Evolutionary conservation across 2,113 vertebrate species (phyloP).

Genomic region (Xiphophorus maculatus): DNA sequence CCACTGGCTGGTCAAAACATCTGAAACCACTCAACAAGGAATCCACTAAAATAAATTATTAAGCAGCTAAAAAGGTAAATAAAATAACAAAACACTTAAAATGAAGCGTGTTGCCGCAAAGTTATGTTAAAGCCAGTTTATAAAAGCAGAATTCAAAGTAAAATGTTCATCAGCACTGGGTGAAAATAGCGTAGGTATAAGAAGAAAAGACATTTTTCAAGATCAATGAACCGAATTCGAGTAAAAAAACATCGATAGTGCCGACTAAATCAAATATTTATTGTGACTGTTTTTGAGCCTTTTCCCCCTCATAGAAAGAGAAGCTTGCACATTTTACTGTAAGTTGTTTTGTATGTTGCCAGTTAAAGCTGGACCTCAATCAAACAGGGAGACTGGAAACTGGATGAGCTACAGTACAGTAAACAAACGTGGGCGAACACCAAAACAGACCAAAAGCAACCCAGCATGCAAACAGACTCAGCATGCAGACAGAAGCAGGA

Average conservation of each 20-base stretch:
- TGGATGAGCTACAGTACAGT: constrained; percentile 41
- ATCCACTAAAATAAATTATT: background rate
- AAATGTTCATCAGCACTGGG: background rate
- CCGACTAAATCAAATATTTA: constrained; percentile 3
- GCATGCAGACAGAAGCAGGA: constrained; percentile 52
- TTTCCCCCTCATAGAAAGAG: background rate
- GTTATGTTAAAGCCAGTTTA: background rate
- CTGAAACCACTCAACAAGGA: background rate
- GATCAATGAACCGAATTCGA: background rate
- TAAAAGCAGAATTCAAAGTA: background rate
- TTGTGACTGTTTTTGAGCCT: background rate
- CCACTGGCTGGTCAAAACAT: constrained; percentile 5
- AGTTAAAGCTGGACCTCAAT: constrained; percentile 28
- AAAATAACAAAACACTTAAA: background rate
- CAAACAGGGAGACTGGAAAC: constrained; percentile 29
- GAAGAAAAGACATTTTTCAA: too few relatives aligned
- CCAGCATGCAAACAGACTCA: constrained; percentile 68
- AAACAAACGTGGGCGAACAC: constrained; percentile 35
- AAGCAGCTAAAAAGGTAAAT: background rate
- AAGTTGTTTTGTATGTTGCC: constrained; percentile 9
- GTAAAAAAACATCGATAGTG: background rate
- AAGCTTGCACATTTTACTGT: background rate
- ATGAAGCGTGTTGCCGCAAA: background rate
- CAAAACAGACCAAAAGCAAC: constrained; percentile 13
- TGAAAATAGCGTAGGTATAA: background rate